Conservation (phyloP, 1,140 invertebrate species). For the Drosophila azteca region DNA sequence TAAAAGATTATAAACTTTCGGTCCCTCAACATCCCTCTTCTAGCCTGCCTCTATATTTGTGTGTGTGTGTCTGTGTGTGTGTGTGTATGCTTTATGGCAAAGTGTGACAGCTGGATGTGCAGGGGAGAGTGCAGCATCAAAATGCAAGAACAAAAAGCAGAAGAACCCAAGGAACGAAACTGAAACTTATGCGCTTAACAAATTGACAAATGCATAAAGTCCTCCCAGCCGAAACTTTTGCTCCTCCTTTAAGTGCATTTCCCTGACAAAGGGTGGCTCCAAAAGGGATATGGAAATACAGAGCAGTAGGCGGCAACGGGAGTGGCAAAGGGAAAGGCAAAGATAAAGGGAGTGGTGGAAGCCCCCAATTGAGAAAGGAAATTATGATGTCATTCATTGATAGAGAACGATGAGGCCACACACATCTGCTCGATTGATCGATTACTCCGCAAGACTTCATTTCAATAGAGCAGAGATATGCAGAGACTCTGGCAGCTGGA, state of each 20-base stretch:
- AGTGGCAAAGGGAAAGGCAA: neutral
- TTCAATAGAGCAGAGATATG: neutral
- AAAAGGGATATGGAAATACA: too few relatives aligned
- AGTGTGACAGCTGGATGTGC: neutral
- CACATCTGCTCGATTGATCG: conserved; percentile 10
- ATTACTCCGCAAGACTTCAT: neutral
- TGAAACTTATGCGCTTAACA: conserved; percentile 61
- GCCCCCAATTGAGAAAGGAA: conserved; percentile 5
- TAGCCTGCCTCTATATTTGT: neutral
- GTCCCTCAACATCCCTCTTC: too few relatives aligned
- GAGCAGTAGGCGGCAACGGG: neutral
- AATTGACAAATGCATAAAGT: conserved; percentile 64
- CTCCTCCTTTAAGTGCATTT: conserved; percentile 15
- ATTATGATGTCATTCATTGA: conserved; percentile 15
- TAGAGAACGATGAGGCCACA: conserved; percentile 3
- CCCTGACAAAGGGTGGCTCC: too few relatives aligned
- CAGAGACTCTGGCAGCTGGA: too few relatives aligned
- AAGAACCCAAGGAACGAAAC: conserved; percentile 22
- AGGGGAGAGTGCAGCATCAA: neutral
- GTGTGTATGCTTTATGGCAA: neutral
- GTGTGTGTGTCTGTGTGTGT: conserved; percentile 1
- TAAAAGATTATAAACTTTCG: conserved; percentile 81
- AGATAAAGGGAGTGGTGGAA: neutral
- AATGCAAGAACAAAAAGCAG: conserved; percentile 11
- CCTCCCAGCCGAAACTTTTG: conserved; percentile 28